phyloP scores from a whole-genome alignment of 92 coral and sea anemone genomes.

The Meandrina meandrites region DNA sequence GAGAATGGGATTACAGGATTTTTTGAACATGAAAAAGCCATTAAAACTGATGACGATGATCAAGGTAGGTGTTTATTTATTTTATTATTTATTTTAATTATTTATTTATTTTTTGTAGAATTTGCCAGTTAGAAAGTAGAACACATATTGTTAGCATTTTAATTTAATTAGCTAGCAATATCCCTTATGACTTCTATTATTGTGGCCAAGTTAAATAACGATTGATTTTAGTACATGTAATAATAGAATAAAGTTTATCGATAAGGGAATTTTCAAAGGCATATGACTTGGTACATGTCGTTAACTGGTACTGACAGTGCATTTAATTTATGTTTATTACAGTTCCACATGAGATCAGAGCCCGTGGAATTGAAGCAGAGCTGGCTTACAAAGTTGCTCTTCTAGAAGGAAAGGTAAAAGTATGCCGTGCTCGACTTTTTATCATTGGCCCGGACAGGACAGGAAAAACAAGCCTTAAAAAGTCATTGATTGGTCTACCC shows the following conservation, averaged over 20 bases:
- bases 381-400: slow-evolving; percentile 58
- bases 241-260: too few species aligned
- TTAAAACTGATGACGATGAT: slow-evolving; percentile 20
- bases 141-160: too few species aligned
- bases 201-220: too few species aligned
- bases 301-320: too few species aligned
- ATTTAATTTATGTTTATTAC: not conserved
- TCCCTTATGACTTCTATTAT: too few species aligned
- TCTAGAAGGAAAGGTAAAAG: slow-evolving; percentile 52
- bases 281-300: too few species aligned
- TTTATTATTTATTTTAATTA: too few species aligned
- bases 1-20: slow-evolving; percentile 24
- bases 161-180: too few species aligned
- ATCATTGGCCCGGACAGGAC: slow-evolving; percentile 72
- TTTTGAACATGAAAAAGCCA: slow-evolving; percentile 15
- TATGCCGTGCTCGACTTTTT: slow-evolving; percentile 58
- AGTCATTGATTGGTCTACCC: slow-evolving; percentile 56
- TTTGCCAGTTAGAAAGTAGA: not conserved
- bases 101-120: not conserved
- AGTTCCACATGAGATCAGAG: slow-evolving; percentile 72
- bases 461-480: slow-evolving; percentile 74
- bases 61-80: slow-evolving; percentile 5
- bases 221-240: too few species aligned
- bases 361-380: slow-evolving; percentile 64
- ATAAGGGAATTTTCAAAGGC: too few species aligned